Evolutionary conservation across 2,113 vertebrate genomes (phyloP), one percentile per base, ranked within the genome.

Genomic region (Chlorodrepanis virens): DNA sequence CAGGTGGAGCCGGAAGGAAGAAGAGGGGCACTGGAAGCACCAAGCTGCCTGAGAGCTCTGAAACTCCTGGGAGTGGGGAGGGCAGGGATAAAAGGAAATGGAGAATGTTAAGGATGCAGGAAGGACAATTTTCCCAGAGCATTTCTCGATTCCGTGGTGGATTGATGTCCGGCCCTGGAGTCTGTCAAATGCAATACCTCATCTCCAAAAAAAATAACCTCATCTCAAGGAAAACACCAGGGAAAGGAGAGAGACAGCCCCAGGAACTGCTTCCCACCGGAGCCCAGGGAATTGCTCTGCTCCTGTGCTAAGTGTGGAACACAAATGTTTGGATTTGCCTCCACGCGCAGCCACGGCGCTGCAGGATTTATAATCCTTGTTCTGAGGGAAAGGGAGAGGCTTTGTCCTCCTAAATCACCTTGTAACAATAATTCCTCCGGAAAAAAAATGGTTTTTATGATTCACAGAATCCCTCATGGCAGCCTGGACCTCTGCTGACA

Each of bases 61-160:
- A 92, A 91, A 87, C 97, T 97, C 97, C 78, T 50, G 84, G 95
- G 97, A 95, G 81, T 24, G 39, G 71, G 83, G 96, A 94, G 92
- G 71, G 72, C 50, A 12, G 85, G 94, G 97, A 98, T 97, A 87
- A 98, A 98, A 98, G 96, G 95, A 91, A 95, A 94, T 90, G 40
- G 19, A 27, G 61, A 27, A 69, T 69, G 50, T 81, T 5, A n/a
- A 96, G 93, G 96, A 97, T 92, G 94, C 94, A 93, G 97, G 77
- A 88, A 91, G 93, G 91, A 93, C 96, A 96, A 29, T 49, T 97
- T 98, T 97, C 96, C 97, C 98, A 98, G 97, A 97, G 94, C 74
- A 29, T 88, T 74, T 93, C 95, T 96, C 83, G 89, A 67, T 94
- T 96, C 93, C 65, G 15, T 28, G 33, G 86, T 95, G 96, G 95